phyloP scores from a whole-genome alignment of 2,888 invertebrate genomes.

The Epistrophe grossulariae region DNA sequence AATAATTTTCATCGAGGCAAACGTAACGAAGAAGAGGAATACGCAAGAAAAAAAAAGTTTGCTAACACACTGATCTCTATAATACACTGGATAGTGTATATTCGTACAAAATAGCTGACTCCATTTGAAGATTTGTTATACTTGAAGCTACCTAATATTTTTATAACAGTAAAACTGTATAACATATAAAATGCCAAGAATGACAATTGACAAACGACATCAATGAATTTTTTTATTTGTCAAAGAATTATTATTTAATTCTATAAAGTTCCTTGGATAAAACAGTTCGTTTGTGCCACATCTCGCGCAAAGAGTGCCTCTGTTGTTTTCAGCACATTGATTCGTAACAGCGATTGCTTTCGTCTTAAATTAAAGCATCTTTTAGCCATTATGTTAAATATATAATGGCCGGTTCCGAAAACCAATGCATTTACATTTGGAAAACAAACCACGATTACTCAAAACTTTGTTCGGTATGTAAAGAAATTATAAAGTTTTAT shows the following conservation, averaged over 20 bases:
- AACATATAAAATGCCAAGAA: too few species aligned
- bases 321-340: slow-evolving; percentile 99
- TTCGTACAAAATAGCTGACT: too few species aligned
- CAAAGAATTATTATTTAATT: slow-evolving; percentile 98
- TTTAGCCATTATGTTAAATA: slow-evolving; percentile 99
- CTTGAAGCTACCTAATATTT: too few species aligned
- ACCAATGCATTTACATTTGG: slow-evolving; percentile 99
- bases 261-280: slow-evolving; percentile 99
- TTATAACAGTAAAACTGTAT: too few species aligned
- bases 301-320: slow-evolving; percentile 97
- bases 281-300: slow-evolving; percentile 98
- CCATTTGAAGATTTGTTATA: too few species aligned
- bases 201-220: too few species aligned
- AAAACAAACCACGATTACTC: slow-evolving; percentile 98
- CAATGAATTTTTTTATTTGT: too few species aligned
- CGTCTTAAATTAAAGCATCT: slow-evolving; percentile 98
- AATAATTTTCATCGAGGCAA: too few species aligned
- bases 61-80: too few species aligned
- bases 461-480: slow-evolving; percentile 92
- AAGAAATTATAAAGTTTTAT: neutral
- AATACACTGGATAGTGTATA: too few species aligned
- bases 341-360: slow-evolving; percentile 99
- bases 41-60: too few species aligned
- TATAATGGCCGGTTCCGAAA: slow-evolving; percentile 98
- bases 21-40: too few species aligned